These are phyloP conservation scores for Corbicula japonica DNA, from an alignment of 2,888 invertebrate genomes.

Conservation along the genomic window DNA sequence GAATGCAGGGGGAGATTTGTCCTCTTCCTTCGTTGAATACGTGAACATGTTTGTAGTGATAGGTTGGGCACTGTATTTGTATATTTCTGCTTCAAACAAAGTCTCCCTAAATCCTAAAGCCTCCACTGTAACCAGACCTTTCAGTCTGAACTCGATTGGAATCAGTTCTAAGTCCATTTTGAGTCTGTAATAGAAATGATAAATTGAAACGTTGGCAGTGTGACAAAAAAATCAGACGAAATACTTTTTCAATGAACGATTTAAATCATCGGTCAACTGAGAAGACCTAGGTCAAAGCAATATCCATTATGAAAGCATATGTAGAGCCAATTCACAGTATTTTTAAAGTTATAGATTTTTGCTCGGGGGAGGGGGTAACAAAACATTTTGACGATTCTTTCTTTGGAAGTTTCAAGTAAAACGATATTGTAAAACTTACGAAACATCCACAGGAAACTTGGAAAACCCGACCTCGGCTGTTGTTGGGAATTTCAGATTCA, in stretches of 20 bases:
- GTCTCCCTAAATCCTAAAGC: constrained; percentile 41
- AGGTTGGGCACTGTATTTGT: constrained; percentile 43
- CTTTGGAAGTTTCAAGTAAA: neutral
- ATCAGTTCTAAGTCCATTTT: constrained; percentile 58
- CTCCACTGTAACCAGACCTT: constrained; percentile 57
- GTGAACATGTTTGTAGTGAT: constrained; percentile 54
- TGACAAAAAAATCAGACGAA: neutral
- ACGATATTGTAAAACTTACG: constrained; percentile 46
- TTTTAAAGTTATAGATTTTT: neutral
- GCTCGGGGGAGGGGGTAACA: neutral
- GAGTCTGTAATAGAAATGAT: constrained; percentile 39
- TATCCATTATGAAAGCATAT: neutral
- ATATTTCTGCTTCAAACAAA: constrained; percentile 51
- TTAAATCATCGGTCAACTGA: neutral
- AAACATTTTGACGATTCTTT: neutral
- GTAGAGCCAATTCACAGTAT: neutral
- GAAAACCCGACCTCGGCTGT: constrained; percentile 67
- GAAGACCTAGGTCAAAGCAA: neutral
- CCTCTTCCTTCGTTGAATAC: constrained; percentile 38
- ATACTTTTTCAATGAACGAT: neutral
- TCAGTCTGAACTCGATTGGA: constrained; percentile 49
- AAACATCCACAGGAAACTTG: constrained; percentile 74
- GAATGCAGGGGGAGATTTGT: constrained; percentile 58
- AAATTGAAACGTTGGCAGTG: neutral
- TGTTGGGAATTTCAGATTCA: constrained; percentile 70